phyloP scores from a whole-genome alignment of 2,797 vertebrate genomes.

The Acridotheres tristis region DNA sequence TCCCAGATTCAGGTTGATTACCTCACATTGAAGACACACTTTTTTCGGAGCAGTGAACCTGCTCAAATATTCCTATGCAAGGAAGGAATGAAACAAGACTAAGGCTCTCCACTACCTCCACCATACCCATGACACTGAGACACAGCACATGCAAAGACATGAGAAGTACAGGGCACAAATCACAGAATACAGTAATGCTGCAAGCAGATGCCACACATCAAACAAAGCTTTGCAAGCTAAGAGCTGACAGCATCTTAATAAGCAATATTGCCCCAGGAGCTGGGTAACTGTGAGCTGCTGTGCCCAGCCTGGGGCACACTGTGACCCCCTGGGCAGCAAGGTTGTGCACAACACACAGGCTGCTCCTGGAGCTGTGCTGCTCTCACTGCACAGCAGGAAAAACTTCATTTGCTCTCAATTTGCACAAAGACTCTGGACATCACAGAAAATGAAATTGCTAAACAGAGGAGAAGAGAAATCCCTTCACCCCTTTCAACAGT shows the following conservation, averaged over 20 bases:
- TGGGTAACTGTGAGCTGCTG: not conserved
- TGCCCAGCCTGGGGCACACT: not conserved
- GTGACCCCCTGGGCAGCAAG: not conserved
- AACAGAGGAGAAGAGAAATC: constrained; percentile 18
- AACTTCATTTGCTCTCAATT: constrained; percentile 16
- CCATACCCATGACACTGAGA: constrained; percentile 7
- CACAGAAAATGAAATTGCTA: constrained; percentile 23
- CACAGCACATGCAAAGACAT: constrained; percentile 52
- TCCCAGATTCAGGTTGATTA: not conserved
- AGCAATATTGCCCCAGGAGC: not conserved
- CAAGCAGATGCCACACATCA: constrained; percentile 59
- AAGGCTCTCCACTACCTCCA: not conserved
- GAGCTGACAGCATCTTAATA: not conserved
- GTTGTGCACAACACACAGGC: not conserved
- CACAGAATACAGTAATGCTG: constrained; percentile 57
- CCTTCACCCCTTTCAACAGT: not conserved
- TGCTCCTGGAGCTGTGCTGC: constrained; percentile 20
- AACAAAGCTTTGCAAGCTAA: constrained; percentile 47
- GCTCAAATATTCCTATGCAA: not conserved
- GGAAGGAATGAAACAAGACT: not conserved
- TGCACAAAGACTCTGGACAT: not conserved
- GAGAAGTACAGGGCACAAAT: constrained; percentile 46
- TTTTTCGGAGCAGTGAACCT: not conserved
- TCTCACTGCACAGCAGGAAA: constrained; percentile 18
- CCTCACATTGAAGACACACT: not conserved